Conservation (phyloP, 2,888 invertebrate species). For the Cenopis cana region DNA sequence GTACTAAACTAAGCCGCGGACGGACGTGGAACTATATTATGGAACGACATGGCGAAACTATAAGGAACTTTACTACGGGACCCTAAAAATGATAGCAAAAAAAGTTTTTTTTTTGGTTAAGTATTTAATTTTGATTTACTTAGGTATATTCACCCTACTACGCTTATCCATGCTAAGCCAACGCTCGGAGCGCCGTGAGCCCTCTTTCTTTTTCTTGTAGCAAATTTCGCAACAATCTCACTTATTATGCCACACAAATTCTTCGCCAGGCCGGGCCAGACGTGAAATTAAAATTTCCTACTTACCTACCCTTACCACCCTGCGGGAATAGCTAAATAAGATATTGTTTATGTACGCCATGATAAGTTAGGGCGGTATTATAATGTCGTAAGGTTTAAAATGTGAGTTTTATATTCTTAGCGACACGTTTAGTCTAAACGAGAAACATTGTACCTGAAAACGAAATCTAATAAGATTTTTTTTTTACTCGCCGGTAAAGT, state of each 20-base stretch:
- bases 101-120: too few relatives aligned
- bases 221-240: conserved; percentile 86
- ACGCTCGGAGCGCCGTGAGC: conserved; percentile 64
- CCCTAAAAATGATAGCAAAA: too few relatives aligned
- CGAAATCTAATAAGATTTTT: too few relatives aligned
- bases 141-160: too few relatives aligned
- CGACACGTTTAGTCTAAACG: background rate
- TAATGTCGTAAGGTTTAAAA: conserved; percentile 1
- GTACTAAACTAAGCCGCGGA: too few relatives aligned
- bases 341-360: conserved; percentile 62
- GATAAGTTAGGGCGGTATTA: conserved; percentile 27
- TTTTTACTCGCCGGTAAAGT: too few relatives aligned
- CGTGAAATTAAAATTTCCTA: conserved; percentile 85
- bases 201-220: conserved; percentile 85
- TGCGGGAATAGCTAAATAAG: conserved; percentile 79
- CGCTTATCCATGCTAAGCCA: conserved; percentile 58
- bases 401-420: conserved; percentile 6
- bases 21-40: too few relatives aligned
- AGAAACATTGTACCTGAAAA: too few relatives aligned
- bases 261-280: conserved; percentile 78
- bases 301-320: conserved; percentile 70
- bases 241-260: conserved; percentile 86
- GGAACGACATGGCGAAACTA: too few relatives aligned
- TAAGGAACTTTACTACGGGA: too few relatives aligned
- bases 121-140: too few relatives aligned